Percentiles rank a stretch among this genome's conserved stretches.
These are phyloP conservation scores for Electrona antarctica DNA, from an alignment of 2,113 vertebrate species.

Conservation along the genomic window DNA sequence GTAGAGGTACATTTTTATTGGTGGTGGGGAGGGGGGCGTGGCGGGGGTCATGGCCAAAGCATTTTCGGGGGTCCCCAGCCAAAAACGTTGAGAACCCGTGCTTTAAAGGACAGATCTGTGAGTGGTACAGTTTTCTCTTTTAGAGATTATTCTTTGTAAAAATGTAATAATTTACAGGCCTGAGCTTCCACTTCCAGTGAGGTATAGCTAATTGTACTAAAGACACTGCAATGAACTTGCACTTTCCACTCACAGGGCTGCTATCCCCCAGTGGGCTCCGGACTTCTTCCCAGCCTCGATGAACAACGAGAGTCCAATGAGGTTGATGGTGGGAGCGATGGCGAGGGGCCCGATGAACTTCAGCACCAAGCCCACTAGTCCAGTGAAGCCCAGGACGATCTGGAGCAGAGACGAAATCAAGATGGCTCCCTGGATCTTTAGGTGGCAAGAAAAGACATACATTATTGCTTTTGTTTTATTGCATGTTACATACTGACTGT, in stretches of 20 bases:
- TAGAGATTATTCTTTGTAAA: no score
- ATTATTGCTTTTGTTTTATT: background rate
- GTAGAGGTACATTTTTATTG: no score
- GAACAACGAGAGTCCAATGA: constrained; percentile 81
- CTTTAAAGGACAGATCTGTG: no score
- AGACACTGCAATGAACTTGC: background rate
- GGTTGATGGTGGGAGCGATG: constrained; percentile 83
- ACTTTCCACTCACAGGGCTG: constrained; percentile 75
- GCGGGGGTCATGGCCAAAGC: no score
- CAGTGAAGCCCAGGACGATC: constrained; percentile 75
- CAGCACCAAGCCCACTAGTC: constrained; percentile 77
- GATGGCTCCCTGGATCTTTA: constrained; percentile 82
- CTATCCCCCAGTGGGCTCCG: constrained; percentile 83
- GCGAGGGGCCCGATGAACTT: constrained; percentile 79
- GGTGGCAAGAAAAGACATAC: constrained; percentile 4
- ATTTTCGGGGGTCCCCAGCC: no score
- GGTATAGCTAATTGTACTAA: no score
- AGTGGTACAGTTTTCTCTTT: no score
- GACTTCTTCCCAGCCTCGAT: constrained; percentile 81
- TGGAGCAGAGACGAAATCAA: constrained; percentile 78
- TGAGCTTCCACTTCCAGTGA: no score
- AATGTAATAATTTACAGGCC: no score
- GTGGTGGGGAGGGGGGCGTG: no score
- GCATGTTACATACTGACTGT: background rate
- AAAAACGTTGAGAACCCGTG: no score